Evolutionary conservation across 2,797 vertebrate genomes (phyloP), one percentile per base, ranked within the genome.

Genomic region (Lithobates pipiens): DNA sequence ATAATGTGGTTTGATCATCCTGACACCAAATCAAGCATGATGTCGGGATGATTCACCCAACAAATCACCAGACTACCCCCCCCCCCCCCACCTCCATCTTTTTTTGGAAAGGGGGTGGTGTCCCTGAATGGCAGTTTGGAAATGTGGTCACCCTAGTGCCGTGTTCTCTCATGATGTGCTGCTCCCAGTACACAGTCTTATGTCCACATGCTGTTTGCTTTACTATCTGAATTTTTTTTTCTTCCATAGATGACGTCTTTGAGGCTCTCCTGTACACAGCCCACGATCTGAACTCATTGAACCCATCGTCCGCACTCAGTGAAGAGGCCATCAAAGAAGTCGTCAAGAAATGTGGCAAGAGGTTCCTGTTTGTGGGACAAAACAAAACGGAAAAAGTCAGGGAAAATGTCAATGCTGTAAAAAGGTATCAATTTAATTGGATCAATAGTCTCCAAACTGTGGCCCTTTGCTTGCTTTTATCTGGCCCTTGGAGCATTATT

Each of bases 281-380:
- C 0, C 0, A 95, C 74, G 90, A 97, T 69, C 7, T 96, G 77
- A 92, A 96, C 68, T 91, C 92, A 9, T 83, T 99, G 29, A 92
- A 96, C 72, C 94, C 92, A 10, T 89, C 95, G 77, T 95, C 95
- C 0, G n/a, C 93, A 69, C 93, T 99, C 86, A 70, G 89, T 65
- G 95, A 96, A 87, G 71, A 86, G 10, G 96, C 93, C 91, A 95
- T 99, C 71, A 98, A 97, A 88, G 94, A 97, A 87, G 93, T 93
- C 34, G 90, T 99, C 90, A 96, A 93, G 46, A 96, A 93, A 32
- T 96, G 96, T 0, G 97, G 97, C 50, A 97, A 97, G 97, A 98
- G 97, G 89, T 95, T 94, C 90, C 95, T 89, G 85, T 98, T 94
- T 89, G 95, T 94, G 88, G 96, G 93, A 80, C 88, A 96, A 88